A percentile compares a stretch with the other conserved stretches of the same genome.
phyloP scores from a whole-genome alignment of 2,113 vertebrate species.

The Athene cunicularia region DNA sequence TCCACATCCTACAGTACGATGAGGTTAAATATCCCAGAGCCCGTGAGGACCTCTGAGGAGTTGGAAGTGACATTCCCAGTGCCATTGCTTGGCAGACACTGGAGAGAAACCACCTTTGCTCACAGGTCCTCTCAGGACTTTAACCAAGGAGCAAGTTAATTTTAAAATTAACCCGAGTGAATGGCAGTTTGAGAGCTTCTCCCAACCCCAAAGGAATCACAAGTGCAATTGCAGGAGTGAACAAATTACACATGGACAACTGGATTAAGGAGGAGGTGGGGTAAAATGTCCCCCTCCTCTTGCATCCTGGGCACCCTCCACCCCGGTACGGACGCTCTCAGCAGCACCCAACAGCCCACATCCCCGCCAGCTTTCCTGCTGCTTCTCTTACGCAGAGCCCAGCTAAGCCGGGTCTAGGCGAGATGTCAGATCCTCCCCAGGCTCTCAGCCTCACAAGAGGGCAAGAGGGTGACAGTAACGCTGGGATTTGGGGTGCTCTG shows the following conservation, averaged over 20 bases:
- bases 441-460: neutral
- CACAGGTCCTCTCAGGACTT: neutral
- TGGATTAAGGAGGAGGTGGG: neutral
- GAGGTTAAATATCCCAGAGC: accelerated
- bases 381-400: accelerated
- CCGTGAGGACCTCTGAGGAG: accelerated
- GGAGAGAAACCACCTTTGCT: neutral
- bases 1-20: neutral
- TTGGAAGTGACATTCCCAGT: accelerated
- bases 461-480: accelerated
- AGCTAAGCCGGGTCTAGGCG: accelerated
- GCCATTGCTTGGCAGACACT: accelerated
- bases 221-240: neutral
- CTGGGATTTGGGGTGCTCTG: neutral
- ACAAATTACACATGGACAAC: accelerated
- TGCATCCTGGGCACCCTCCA: accelerated
- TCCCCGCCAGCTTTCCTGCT: neutral
- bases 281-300: neutral
- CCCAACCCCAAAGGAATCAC: neutral
- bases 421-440: accelerated
- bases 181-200: neutral
- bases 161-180: neutral
- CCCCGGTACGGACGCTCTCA: neutral
- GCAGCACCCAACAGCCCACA: neutral
- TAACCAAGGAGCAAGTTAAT: neutral